Base-by-base conservation (phyloP, 2,797 vertebrate species). In the Rhincodon typus region DNA sequence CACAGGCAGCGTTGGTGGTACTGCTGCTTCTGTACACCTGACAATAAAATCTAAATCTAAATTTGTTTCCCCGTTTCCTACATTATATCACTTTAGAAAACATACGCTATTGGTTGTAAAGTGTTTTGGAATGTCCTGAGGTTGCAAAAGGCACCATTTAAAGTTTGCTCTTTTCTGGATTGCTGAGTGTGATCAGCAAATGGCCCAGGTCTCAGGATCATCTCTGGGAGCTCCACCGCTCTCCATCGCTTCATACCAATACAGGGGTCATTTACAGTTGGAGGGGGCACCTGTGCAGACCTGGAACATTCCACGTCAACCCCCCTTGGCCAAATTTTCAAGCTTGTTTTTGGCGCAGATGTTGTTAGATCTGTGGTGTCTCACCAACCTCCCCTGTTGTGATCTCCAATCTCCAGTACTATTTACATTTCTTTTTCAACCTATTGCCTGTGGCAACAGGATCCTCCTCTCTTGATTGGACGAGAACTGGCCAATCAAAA, bases 341-440 rank as follows among this genome's bases (percentile, higher is more conserved):
- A 62, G 27, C 87, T 62, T 1, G 5, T 5, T 17, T 30, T 21
- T 90, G 34, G 6, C 34, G 19, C 7, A 66, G 88, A 21, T n/a
- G 5, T 23, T 27, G 90, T 34, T 23, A n/a, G 90, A 25, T 19
- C n/a, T 67, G 19, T n/a, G 2, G 57, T 1, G 19, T 84, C 42
- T 21, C 38, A 6, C 38, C 62, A 25, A 19, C 34, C 90, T 67
- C 62, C 10, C 5, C 57, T 21, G 27, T 19, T 38, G 17, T 93
- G 21, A n/a, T 62, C 57, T 34, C 17, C 17, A 57, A 0, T 0
- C 53, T 1, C n/a, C 42, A 19, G 62, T n/a, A 19, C 21, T 62
- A 0, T 19, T 42, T 12, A 5, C 23, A 6, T 19, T 0, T 17
- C 0, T 5, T n/a, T 15, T 34, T 34, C 72, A n/a, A 30, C 23